These are phyloP conservation scores for Charina bottae DNA, from an alignment of 2,113 vertebrate genomes.

Conservation along the genomic window DNA sequence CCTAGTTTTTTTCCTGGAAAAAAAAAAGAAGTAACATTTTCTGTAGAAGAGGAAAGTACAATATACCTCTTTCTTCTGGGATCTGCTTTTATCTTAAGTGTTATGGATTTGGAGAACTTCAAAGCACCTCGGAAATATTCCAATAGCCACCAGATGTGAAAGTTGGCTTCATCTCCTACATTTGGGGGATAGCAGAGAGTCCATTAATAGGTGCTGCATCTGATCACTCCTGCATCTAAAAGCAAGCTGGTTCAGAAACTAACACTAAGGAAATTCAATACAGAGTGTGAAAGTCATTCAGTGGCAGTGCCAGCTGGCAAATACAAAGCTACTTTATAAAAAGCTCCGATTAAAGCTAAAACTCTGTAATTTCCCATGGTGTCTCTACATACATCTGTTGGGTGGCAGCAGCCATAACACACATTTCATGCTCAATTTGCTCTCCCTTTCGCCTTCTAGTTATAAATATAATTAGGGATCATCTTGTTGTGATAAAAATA, in stretches of 20 bases:
- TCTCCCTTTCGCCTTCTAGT: neutral
- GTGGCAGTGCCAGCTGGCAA: conserved; percentile 22
- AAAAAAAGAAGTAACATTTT: conserved; percentile 1
- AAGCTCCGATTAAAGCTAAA: conserved; percentile 2
- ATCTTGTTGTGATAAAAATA: conserved; percentile 12
- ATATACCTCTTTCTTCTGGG: conserved; percentile 6
- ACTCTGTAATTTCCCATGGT: conserved; percentile 40
- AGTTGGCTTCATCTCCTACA: neutral
- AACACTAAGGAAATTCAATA: conserved; percentile 28
- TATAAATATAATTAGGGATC: conserved; percentile 34
- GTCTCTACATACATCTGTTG: neutral
- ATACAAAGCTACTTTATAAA: conserved; percentile 32
- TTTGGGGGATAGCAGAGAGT: neutral
- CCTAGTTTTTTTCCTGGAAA: conserved; percentile 11
- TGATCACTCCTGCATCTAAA: neutral
- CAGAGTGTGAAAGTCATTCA: neutral
- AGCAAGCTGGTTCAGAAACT: conserved; percentile 6
- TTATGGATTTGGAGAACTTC: conserved; percentile 38
- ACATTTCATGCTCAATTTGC: conserved; percentile 10
- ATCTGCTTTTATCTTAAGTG: conserved; percentile 17
- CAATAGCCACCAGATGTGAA: conserved; percentile 1
- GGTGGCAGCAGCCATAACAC: conserved; percentile 23
- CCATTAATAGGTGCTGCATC: neutral
- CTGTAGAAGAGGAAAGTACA: neutral
- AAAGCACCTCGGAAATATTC: conserved; percentile 23